Evolutionary conservation across 2,113 vertebrate genomes (phyloP), one percentile per base, ranked within the genome.

Genomic region (Colinus virginianus): DNA sequence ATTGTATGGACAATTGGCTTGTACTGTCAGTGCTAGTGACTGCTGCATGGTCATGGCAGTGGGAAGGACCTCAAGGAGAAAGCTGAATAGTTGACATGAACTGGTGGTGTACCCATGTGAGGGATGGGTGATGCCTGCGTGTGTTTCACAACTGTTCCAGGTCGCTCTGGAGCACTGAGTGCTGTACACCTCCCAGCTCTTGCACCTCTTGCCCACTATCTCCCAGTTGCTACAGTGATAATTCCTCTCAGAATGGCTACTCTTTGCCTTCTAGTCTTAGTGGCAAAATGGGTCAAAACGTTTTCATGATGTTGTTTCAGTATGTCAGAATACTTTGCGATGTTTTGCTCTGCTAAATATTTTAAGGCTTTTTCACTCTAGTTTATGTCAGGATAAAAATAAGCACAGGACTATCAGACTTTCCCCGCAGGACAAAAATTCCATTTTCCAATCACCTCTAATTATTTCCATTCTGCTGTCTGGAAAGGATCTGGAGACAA

Each of bases 391-490:
- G 86, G 78, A 78, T 84, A 87, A 94, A 96, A 96, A 92, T 90
- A 96, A 95, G 80, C 87, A 76, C 28, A 45, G 62, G 58, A 26
- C 92, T 96, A 84, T 96, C 83, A 96, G 84, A 92, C 86, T 94
- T 94, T 93, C 80, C 88, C 90, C 10, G 42, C 80, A 95, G 95
- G 95, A 95, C 80, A 96, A 92, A 92, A 95, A 93, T 96, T 96
- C 95, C 45, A 10, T 93, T 94, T 96, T 96, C 96, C 88, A 96
- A 56, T 95, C 88, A 93, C 77, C 58, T 92, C 92, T 95, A 94
- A 96, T 93, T 94, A 95, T 96, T 96, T 96, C 96, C 90, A 96
- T 96, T 94, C 88, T 95, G 90, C 83, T 94, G 92, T 90, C 95
- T 96, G 96, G 90, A 96, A 96, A 69, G 74, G 92, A 84, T 96